Evolutionary conservation across 2,797 vertebrate genomes (phyloP), one percentile per base, ranked within the genome.

Genomic region (Amazona ochrocephala): DNA sequence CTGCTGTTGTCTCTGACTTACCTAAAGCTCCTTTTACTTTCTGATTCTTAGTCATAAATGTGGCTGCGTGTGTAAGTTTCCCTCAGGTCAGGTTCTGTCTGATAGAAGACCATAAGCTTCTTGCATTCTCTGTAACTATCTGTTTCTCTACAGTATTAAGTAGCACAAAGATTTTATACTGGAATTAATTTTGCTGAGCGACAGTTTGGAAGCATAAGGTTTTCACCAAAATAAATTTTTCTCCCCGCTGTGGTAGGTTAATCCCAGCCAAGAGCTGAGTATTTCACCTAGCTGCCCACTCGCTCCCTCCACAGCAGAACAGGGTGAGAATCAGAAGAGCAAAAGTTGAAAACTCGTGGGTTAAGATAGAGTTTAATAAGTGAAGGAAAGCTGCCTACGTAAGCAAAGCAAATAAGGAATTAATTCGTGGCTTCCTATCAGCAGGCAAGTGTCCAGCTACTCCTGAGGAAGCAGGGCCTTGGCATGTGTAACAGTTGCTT

Each of bases 231-330:
- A 54, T n/a, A 24, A 2, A 9, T 42, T 80, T 84, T 87, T 53
- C 44, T 65, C 4, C 3, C 2, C 3, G 3, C 13, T 39, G 5
- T 24, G 22, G 13, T 42, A 1, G 0, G 1, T 10, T 81, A 30
- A 84, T 32, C 7, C 7, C 5, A 23, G 15, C 10, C 20, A 71
- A 58, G 5, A 80, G 6, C 22, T 61, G 39, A 41, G 10, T 24
- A 66, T 15, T 15, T 3, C 11, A 45, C 12, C 20, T 44, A 45
- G 19, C 5, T 34, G 5, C 14, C 19, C 5, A 1, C 27, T 68
- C 11, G 26, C 4, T 68, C 22, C 5, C 12, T 30, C 10, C 17
- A 30, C 7, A 22, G 61, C 13, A 80, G 13, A 75, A 41, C 8
- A 56, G 41, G 13, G 4, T 60, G 6, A 82, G 6, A 72, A 61